Conservation (phyloP, 1,140 invertebrate species). For the Oppia nitens region DNA sequence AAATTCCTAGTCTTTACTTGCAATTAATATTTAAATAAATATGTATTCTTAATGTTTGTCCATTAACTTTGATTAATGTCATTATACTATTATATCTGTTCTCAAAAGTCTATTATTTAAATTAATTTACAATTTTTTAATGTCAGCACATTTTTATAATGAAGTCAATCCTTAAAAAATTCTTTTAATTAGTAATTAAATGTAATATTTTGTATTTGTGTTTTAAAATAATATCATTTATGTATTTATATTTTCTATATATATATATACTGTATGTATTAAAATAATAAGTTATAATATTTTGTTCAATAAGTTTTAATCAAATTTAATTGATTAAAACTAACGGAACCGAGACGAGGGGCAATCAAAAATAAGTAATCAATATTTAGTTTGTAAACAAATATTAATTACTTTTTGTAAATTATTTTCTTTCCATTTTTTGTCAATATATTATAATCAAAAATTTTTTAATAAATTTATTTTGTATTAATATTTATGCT, state of each 20-base stretch:
- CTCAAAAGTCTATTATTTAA: neutral
- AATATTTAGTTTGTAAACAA: no score
- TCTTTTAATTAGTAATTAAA: neutral
- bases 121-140: neutral
- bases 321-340: neutral
- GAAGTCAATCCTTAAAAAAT: neutral
- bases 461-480: no score
- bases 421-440: no score
- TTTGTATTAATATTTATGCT: no score
- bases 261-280: no score
- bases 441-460: no score
- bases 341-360: neutral
- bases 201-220: neutral
- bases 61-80: neutral
- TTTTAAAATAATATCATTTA: no score
- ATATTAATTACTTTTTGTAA: no score
- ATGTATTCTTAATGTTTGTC: neutral
- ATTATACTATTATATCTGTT: neutral
- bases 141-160: neutral
- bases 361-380: neutral
- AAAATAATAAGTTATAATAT: no score
- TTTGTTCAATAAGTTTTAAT: neutral
- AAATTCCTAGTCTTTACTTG: neutral
- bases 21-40: neutral
- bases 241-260: no score